Percentiles rank a stretch among this genome's conserved stretches.
Conservation (phyloP, 2,888 invertebrate species). For the Mallateleia sp. region DNA sequence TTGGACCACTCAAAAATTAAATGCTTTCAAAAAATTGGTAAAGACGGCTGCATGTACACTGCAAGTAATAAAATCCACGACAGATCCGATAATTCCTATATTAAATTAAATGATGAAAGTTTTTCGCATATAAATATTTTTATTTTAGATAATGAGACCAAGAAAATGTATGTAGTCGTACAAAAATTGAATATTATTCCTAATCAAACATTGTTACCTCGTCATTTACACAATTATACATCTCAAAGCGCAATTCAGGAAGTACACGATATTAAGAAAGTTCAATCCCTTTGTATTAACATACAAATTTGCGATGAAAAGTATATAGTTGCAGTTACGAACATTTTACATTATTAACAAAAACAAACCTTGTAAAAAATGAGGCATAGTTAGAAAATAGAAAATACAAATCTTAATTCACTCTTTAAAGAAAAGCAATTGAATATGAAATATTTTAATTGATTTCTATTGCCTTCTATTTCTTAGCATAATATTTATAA, state of each 20-base stretch:
- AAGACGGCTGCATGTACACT: neutral
- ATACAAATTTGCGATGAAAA: neutral
- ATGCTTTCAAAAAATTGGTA: neutral
- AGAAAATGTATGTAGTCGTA: neutral
- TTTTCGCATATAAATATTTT: neutral
- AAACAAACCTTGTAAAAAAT: too few relatives aligned
- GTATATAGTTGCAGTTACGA: neutral
- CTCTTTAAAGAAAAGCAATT: too few relatives aligned
- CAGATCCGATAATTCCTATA: neutral
- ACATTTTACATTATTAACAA: neutral
- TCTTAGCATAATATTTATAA: too few relatives aligned
- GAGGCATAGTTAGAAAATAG: too few relatives aligned
- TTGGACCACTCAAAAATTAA: neutral
- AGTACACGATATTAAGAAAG: neutral
- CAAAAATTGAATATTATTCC: neutral
- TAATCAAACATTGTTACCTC: neutral
- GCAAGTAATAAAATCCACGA: neutral
- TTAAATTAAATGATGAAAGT: neutral
- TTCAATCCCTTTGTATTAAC: neutral
- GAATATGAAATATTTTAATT: too few relatives aligned
- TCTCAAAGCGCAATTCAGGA: neutral
- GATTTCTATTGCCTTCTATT: too few relatives aligned
- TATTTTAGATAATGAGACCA: neutral
- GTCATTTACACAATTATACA: neutral
- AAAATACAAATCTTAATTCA: too few relatives aligned